Percentiles rank a stretch among this genome's conserved stretches.
Evolutionary conservation across 2,113 vertebrate species (phyloP).

Genomic region (Pseudorhombus dupliciocellatus): DNA sequence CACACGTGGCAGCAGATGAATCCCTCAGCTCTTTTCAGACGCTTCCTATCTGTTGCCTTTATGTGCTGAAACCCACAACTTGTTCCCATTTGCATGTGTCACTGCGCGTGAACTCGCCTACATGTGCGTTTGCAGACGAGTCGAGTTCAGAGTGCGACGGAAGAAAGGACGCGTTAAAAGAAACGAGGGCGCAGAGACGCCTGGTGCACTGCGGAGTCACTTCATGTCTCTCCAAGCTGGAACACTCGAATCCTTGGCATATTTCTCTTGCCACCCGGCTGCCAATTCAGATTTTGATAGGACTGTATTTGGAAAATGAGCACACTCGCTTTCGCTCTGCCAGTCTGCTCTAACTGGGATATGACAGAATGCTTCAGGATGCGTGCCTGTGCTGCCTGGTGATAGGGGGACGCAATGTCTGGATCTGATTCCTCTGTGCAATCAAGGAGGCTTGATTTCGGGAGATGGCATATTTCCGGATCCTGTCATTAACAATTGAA

Average conservation of each 20-base stretch:
- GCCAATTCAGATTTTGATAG: slow-evolving; percentile 63
- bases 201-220: slow-evolving; percentile 25
- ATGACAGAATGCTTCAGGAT: slow-evolving; percentile 47
- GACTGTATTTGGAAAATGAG: slow-evolving; percentile 52
- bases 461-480: slow-evolving; percentile 53
- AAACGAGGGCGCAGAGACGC: slow-evolving; percentile 24
- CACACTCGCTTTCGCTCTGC: slow-evolving; percentile 38
- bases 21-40: slow-evolving; percentile 19
- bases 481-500: slow-evolving; percentile 46
- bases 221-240: slow-evolving; percentile 54
- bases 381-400: slow-evolving; percentile 9
- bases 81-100: slow-evolving; percentile 50
- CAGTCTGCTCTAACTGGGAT: slow-evolving; percentile 47
- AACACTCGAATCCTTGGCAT: slow-evolving; percentile 55
- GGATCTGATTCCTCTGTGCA: slow-evolving; percentile 65
- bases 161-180: slow-evolving; percentile 26
- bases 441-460: slow-evolving; percentile 58
- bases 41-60: slow-evolving; percentile 23
- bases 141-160: slow-evolving; percentile 14
- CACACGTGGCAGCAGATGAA: slow-evolving; percentile 60
- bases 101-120: slow-evolving; percentile 15
- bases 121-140: not conserved
- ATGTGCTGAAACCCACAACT: slow-evolving; percentile 38
- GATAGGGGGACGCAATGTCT: slow-evolving; percentile 55
- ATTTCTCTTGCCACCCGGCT: slow-evolving; percentile 51